Base-by-base conservation (phyloP, 2,888 invertebrate genomes). In the Eulithis prunata region DNA sequence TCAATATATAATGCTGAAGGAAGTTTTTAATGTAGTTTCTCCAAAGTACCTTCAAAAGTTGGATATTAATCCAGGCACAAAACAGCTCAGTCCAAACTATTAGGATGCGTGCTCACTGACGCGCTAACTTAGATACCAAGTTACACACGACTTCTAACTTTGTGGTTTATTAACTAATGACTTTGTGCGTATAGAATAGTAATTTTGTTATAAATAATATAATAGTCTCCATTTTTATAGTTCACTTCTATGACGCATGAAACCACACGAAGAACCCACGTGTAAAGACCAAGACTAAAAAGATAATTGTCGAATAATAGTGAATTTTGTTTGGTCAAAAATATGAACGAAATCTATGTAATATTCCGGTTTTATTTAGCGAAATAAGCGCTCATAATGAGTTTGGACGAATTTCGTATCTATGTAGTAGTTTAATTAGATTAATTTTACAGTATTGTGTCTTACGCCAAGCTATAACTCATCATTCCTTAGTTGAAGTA, bases 61-160 rank as follows among this genome's bases (percentile, higher is more conserved):
- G 59, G 52, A 41, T 47, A 67, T 63, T 63, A 67, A 67, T 57
- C 13, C 43, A 36, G 36, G 47, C 53, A 67, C 66, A 60, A 63
- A 63, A 67, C 60, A 67, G 63, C 60, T 63, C 61, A 64, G 65
- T 67, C 54, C 54, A 47, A 59, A 70, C 67, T 72, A 70, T 72
- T 68, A 68, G 57, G 59, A 53, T 53, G 66, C 62, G 60, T 64
- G 71, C 57, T 62, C 69, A 69, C 64, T 55, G 72, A 49, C 63
- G 69, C 67, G 71, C 64, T 66, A 56, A 69, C 68, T 55, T 57
- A 64, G 67, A 68, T 68, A 68, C 63, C 60, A 68, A 68, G 38
- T 68, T 57, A 43, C 67, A 57, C 59, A 60, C 63, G 32, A 61
- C 64, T 58, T n/a, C 41, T 7, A 62, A 66, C 61, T 59, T 62